Percentiles rank a stretch among this genome's conserved stretches.
Conservation (phyloP, 2,113 vertebrate genomes). For the Spheniscus mendiculus region DNA sequence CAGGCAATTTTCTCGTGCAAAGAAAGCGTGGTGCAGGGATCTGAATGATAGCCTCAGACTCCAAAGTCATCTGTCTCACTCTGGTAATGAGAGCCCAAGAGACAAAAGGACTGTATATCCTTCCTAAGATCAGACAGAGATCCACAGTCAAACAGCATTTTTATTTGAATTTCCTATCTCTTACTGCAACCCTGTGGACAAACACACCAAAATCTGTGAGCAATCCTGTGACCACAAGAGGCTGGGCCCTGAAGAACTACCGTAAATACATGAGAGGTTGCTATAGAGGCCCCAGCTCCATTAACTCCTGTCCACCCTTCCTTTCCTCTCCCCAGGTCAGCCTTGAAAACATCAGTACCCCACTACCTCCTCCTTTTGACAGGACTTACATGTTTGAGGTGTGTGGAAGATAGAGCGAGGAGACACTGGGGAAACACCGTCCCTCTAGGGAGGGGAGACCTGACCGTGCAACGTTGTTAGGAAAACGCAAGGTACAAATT, state of each 20-base stretch:
- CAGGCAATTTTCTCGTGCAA: not conserved
- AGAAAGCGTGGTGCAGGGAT: not conserved
- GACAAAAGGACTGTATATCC: not conserved
- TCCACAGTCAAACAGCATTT: not conserved
- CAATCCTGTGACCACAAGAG: not conserved
- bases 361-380: not conserved
- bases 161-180: not conserved
- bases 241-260: not conserved
- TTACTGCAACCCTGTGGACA: not conserved
- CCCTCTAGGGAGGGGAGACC: not conserved
- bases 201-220: not conserved
- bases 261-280: not conserved
- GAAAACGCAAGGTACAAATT: not conserved
- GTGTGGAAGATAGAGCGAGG: not conserved
- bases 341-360: not conserved
- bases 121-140: not conserved
- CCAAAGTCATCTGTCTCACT: not conserved
- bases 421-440: not conserved
- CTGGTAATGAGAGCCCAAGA: not conserved
- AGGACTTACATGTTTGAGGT: not conserved
- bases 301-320: not conserved
- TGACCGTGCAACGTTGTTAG: accelerated
- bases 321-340: not conserved
- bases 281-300: not conserved
- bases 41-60: not conserved